These are phyloP conservation scores for Acyrthosiphon pisum DNA, from an alignment of 1,140 invertebrate species.

Conservation along the genomic window DNA sequence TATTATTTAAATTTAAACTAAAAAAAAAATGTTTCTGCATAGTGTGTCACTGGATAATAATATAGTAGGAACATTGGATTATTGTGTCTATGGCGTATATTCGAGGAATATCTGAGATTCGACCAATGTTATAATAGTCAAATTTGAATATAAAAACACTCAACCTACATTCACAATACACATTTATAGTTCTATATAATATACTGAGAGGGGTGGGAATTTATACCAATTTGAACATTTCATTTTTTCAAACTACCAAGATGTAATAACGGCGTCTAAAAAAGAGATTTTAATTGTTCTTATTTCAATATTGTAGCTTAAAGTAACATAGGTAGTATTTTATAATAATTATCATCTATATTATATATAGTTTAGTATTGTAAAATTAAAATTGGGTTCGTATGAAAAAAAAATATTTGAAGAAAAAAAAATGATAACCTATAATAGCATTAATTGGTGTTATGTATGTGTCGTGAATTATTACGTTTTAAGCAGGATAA, in stretches of 20 bases:
- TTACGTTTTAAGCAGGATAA: not conserved
- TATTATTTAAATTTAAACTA: not conserved
- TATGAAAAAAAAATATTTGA: not conserved
- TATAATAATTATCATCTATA: not conserved
- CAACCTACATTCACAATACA: not conserved
- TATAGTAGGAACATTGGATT: not conserved
- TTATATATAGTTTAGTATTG: too few species aligned
- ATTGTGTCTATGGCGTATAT: not conserved
- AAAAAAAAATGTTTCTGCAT: not conserved
- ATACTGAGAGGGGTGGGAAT: not conserved
- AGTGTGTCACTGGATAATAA: not conserved
- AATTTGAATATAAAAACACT: not conserved
- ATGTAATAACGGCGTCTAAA: not conserved
- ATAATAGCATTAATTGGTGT: not conserved
- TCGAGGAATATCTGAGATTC: not conserved
- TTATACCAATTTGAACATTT: not conserved
- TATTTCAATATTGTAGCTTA: not conserved
- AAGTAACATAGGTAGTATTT: too few species aligned
- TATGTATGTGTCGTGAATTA: not conserved
- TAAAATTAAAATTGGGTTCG: not conserved
- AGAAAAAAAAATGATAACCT: not conserved
- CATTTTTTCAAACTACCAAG: not conserved
- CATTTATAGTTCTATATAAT: not conserved
- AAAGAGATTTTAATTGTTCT: not conserved
- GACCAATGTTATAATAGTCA: not conserved